These are phyloP conservation scores for Eulemur rufifrons DNA, from an alignment of 2,113 vertebrate genomes.

Conservation along the genomic window DNA sequence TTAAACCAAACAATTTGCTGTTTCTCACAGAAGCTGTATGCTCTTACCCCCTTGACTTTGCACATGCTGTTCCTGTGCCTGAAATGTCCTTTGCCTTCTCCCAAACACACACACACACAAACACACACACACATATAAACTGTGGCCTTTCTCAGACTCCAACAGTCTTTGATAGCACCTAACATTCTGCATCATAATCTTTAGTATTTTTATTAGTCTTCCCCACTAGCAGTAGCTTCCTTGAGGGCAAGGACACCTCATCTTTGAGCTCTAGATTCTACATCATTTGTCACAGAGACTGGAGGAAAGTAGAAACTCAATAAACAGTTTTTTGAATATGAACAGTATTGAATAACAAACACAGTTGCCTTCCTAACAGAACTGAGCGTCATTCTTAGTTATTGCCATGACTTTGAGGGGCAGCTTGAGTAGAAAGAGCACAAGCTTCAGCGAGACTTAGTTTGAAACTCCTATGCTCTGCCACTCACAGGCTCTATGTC, in stretches of 20 bases:
- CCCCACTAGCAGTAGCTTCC: not conserved
- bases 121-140: not conserved
- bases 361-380: not conserved
- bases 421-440: not conserved
- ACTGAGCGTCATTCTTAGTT: not conserved
- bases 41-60: not conserved
- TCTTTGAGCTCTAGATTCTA: not conserved
- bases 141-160: not conserved
- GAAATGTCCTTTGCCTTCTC: not conserved
- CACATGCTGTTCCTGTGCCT: not conserved
- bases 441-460: not conserved
- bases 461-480: not conserved
- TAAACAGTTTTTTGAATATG: not conserved
- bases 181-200: not conserved
- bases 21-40: not conserved
- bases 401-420: not conserved
- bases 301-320: not conserved
- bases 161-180: not conserved
- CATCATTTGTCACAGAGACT: not conserved
- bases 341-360: not conserved
- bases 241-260: not conserved
- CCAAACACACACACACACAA: not conserved
- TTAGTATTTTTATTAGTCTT: not conserved
- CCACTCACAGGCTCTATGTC: not conserved
- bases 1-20: not conserved